phyloP scores from a whole-genome alignment of 2,113 vertebrate species.

The Melospiza georgiana region DNA sequence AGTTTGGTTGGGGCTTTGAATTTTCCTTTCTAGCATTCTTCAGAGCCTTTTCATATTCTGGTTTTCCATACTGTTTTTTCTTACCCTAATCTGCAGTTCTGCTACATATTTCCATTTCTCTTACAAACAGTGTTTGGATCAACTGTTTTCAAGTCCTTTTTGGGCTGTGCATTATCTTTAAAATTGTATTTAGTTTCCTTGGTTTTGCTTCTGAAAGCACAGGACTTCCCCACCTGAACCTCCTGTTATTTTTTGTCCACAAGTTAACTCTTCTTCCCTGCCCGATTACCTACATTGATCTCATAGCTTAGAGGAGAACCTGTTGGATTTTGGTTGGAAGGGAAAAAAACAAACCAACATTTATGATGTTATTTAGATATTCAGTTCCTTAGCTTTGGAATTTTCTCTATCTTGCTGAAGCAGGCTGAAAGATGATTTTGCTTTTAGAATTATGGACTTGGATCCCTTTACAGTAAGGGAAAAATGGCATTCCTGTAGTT shows the following conservation, averaged over 20 bases:
- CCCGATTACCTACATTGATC: background rate
- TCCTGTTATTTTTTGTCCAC: background rate
- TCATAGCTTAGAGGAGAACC: background rate
- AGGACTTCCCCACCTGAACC: background rate
- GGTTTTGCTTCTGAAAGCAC: background rate
- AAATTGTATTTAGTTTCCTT: background rate
- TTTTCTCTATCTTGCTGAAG: background rate
- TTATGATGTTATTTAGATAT: background rate
- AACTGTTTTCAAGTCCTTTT: background rate
- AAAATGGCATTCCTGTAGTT: accelerated
- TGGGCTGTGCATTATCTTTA: background rate
- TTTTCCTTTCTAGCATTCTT: background rate
- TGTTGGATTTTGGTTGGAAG: background rate
- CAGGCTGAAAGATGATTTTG: background rate
- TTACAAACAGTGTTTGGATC: background rate
- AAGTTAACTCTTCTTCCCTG: background rate
- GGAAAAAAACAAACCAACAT: background rate
- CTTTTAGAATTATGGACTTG: background rate
- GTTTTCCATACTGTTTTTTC: background rate
- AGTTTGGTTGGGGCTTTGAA: background rate
- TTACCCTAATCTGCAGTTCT: background rate
- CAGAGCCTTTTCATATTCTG: background rate
- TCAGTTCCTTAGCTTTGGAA: background rate
- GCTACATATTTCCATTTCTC: background rate
- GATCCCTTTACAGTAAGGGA: background rate